These are phyloP conservation scores for Corbicula japonica DNA, from an alignment of 2,888 invertebrate species.

Conservation along the genomic window DNA sequence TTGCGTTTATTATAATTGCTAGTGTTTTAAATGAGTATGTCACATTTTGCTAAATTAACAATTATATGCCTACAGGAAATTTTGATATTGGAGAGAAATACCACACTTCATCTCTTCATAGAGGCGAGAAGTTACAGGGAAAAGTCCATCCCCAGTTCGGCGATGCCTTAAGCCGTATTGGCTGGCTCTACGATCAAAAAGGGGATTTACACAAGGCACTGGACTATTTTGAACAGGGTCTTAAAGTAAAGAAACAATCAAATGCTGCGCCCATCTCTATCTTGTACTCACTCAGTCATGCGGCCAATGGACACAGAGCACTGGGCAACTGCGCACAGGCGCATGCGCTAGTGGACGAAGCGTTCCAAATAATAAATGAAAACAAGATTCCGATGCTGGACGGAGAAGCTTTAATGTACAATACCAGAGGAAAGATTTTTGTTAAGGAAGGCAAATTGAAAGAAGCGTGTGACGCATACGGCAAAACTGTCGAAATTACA, in stretches of 20 bases:
- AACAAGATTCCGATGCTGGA: slow-evolving; percentile 15
- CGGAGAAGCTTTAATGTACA: slow-evolving; percentile 13
- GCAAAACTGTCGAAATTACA: slow-evolving; percentile 26
- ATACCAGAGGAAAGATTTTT: slow-evolving; percentile 35
- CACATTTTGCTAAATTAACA: no score
- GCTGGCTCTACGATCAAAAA: slow-evolving; percentile 12
- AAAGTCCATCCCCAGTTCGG: slow-evolving; percentile 17
- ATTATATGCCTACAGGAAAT: slow-evolving; percentile 7
- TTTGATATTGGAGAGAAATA: slow-evolving; percentile 33
- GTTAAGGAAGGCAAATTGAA: slow-evolving; percentile 16
- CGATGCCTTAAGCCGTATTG: slow-evolving; percentile 12
- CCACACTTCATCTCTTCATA: slow-evolving; percentile 11
- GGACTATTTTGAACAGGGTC: slow-evolving; percentile 22
- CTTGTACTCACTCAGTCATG: slow-evolving; percentile 27
- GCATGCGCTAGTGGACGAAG: slow-evolving; percentile 24
- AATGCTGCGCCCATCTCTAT: slow-evolving; percentile 22
- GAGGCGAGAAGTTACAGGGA: slow-evolving; percentile 17
- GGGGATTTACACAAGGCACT: slow-evolving; percentile 17
- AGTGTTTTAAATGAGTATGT: no score
- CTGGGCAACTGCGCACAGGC: slow-evolving; percentile 20
- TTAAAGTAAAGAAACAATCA: slow-evolving; percentile 19
- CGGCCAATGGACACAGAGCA: slow-evolving; percentile 15
- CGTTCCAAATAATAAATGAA: slow-evolving; percentile 13
- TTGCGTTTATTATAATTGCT: no score
- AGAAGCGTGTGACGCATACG: slow-evolving; percentile 15